Conservation (phyloP, 2,797 vertebrate species). For the Euthynnus affinis region DNA sequence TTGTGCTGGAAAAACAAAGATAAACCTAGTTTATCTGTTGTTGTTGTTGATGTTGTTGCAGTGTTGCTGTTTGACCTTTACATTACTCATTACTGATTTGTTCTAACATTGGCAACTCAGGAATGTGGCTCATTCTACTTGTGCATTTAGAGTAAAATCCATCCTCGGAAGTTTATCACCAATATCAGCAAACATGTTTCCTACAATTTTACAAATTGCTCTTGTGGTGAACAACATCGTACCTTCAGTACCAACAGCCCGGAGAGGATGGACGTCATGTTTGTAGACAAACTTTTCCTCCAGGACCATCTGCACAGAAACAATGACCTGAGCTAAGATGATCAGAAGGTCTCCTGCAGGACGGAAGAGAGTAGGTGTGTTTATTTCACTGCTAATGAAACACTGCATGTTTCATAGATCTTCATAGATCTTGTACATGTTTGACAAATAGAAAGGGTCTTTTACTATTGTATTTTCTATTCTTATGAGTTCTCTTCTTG, state of each 20-base stretch:
- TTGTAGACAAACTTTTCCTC: constrained; percentile 96
- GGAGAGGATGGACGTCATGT: constrained; percentile 93
- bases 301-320: constrained; percentile 94
- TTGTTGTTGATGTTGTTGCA: neutral
- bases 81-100: constrained; percentile 7
- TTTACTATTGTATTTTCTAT: no score
- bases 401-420: neutral
- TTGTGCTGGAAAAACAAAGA: neutral
- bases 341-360: constrained; percentile 93
- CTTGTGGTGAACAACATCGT: constrained; percentile 5
- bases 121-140: neutral
- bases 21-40: neutral
- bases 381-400: neutral
- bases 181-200: no score
- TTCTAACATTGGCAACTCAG: constrained; percentile 12
- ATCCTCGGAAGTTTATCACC: neutral
- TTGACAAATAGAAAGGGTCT: no score
- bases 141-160: neutral
- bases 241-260: constrained; percentile 95
- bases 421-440: no score
- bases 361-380: neutral
- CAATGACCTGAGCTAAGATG: constrained; percentile 94
- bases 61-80: constrained; percentile 16
- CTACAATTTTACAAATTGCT: no score
- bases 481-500: neutral